A percentile compares a stretch with the other conserved stretches of the same genome.
Evolutionary conservation across 1,140 invertebrate genomes (phyloP).

Genomic region (Leptonema lineaticorne): DNA sequence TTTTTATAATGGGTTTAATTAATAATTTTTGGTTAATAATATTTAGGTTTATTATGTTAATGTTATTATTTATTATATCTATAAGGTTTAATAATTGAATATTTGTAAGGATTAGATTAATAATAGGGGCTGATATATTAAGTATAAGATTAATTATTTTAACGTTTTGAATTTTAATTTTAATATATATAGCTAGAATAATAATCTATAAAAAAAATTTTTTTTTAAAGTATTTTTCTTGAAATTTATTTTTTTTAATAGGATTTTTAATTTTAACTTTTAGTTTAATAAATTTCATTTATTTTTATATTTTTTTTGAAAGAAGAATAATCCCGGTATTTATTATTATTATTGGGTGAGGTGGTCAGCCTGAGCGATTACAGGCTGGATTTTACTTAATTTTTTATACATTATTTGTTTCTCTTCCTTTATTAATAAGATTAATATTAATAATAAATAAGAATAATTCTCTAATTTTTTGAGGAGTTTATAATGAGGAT

Average conservation of each 20-base stretch:
- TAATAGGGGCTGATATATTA: too few relatives aligned
- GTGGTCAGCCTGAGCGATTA: constrained; percentile 62
- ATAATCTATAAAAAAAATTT: constrained; percentile 55
- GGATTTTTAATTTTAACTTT: too few relatives aligned
- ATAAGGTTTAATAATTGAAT: background rate
- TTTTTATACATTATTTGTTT: constrained; percentile 64
- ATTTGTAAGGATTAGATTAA: too few relatives aligned
- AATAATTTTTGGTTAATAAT: background rate
- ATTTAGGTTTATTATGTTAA: background rate
- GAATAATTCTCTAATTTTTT: constrained; percentile 52
- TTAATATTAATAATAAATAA: constrained; percentile 54
- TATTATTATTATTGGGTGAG: constrained; percentile 65
- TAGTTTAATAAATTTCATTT: constrained; percentile 58
- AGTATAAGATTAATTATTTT: too few relatives aligned
- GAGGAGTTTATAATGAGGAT: constrained; percentile 51
- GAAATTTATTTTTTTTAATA: constrained; percentile 59
- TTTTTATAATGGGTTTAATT: background rate
- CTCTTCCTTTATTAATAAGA: constrained; percentile 61
- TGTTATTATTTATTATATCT: background rate
- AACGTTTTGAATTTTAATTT: too few relatives aligned
- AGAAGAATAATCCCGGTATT: constrained; percentile 62
- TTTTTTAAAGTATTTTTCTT: too few relatives aligned
- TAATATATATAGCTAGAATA: too few relatives aligned
- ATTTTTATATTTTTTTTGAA: constrained; percentile 71
- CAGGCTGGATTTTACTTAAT: constrained; percentile 62